phyloP scores from a whole-genome alignment of 2,888 invertebrate species.

The Plusia festucae region DNA sequence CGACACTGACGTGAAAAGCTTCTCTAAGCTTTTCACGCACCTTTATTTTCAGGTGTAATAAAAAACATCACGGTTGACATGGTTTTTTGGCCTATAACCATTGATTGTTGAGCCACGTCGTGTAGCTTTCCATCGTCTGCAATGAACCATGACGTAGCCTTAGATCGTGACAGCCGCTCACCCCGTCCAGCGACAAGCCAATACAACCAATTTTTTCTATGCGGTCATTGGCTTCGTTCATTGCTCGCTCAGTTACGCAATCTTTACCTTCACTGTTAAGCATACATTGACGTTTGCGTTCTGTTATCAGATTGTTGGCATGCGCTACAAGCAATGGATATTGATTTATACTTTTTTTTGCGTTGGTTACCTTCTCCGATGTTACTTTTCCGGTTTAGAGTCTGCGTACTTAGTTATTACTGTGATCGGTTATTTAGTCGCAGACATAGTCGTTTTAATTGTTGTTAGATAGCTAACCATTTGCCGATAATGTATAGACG shows the following conservation, averaged over 20 bases:
- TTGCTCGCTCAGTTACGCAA: constrained; percentile 65
- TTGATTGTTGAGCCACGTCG: constrained; percentile 42
- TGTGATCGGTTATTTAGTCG: constrained; percentile 37
- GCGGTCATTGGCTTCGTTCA: constrained; percentile 70
- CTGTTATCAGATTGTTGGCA: not conserved
- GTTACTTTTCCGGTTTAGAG: constrained; percentile 66
- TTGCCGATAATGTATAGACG: not conserved
- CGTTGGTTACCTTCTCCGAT: constrained; percentile 47
- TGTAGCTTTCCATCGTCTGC: constrained; percentile 50
- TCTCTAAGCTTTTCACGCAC: not conserved
- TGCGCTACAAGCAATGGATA: constrained; percentile 34
- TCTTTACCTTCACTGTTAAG: constrained; percentile 47
- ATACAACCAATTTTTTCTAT: constrained; percentile 61
- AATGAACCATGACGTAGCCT: constrained; percentile 51
- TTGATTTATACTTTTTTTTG: constrained; percentile 45
- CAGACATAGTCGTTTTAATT: constrained; percentile 13
- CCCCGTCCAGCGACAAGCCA: constrained; percentile 53
- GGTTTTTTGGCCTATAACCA: constrained; percentile 41
- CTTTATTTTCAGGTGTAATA: not conserved
- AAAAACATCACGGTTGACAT: not conserved
- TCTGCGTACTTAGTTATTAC: constrained; percentile 46
- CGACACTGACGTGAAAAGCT: not conserved
- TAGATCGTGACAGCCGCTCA: constrained; percentile 64
- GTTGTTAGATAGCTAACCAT: too few species aligned
- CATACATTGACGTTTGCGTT: constrained; percentile 51